Percentiles rank a stretch among this genome's conserved stretches.
phyloP scores from a whole-genome alignment of 2,888 invertebrate species.

The Mythimna loreyi region DNA sequence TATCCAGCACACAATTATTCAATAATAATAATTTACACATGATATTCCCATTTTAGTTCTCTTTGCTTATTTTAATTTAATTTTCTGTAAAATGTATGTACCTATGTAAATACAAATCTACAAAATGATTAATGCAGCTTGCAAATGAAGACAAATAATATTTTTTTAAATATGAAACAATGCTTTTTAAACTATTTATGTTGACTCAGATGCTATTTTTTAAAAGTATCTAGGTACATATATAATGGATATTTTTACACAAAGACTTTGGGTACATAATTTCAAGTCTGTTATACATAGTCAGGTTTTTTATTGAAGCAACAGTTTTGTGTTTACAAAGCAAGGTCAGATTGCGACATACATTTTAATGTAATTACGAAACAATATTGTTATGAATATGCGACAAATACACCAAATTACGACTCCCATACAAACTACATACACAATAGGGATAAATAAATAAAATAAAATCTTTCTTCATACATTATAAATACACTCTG shows the following conservation, averaged over 20 bases:
- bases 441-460: constrained; percentile 76
- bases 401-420: constrained; percentile 47
- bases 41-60: constrained; percentile 30
- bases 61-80: constrained; percentile 24
- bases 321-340: constrained; percentile 33
- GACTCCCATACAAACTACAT: constrained; percentile 61
- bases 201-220: too few species aligned
- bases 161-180: neutral
- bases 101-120: neutral
- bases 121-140: constrained; percentile 9
- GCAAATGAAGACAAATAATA: constrained; percentile 20
- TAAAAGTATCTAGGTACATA: too few species aligned
- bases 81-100: constrained; percentile 30
- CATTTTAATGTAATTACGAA: constrained; percentile 30
- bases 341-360: constrained; percentile 49
- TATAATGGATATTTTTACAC: neutral
- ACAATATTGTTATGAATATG: constrained; percentile 45
- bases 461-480: constrained; percentile 77
- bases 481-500: constrained; percentile 84
- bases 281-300: neutral
- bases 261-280: neutral
- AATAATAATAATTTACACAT: constrained; percentile 61
- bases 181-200: neutral
- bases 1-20: constrained; percentile 72
- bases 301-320: constrained; percentile 8